Percentiles rank a stretch among this genome's conserved stretches.
Evolutionary conservation across 2,113 vertebrate genomes (phyloP).

Genomic region (Atrichornis clamosus): DNA sequence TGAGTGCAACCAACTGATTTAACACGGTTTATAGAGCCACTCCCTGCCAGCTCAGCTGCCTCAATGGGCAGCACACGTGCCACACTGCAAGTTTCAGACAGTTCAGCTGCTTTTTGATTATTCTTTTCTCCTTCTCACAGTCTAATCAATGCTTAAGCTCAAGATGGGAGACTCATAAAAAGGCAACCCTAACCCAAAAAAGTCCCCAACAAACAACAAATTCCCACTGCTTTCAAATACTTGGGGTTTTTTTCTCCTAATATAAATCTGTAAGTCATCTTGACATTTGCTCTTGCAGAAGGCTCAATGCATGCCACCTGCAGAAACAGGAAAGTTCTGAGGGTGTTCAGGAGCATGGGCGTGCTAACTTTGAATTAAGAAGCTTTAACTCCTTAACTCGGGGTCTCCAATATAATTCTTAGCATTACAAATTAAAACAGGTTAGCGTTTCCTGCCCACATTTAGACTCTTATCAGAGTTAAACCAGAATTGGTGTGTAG

Average conservation of each 20-base stretch:
- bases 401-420: not conserved
- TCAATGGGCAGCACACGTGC: fast-evolving
- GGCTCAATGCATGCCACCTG: not conserved
- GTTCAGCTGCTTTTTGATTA: not conserved
- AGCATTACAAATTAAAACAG: not conserved
- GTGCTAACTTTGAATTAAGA: not conserved
- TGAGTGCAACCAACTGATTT: too few relatives aligned
- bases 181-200: not conserved
- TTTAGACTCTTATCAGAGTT: not conserved
- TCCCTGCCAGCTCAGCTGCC: not conserved
- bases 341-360: not conserved
- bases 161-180: not conserved
- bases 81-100: not conserved
- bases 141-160: not conserved
- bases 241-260: not conserved
- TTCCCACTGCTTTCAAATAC: not conserved
- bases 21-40: too few relatives aligned
- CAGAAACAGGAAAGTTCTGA: not conserved
- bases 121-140: not conserved
- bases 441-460: not conserved
- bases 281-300: not conserved
- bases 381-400: not conserved
- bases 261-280: not conserved
- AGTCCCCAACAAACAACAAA: not conserved
- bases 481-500: not conserved